Evolutionary conservation across 1,140 invertebrate genomes (phyloP), one percentile per base, ranked within the genome.

Genomic region (Nixonia krombeini): DNA sequence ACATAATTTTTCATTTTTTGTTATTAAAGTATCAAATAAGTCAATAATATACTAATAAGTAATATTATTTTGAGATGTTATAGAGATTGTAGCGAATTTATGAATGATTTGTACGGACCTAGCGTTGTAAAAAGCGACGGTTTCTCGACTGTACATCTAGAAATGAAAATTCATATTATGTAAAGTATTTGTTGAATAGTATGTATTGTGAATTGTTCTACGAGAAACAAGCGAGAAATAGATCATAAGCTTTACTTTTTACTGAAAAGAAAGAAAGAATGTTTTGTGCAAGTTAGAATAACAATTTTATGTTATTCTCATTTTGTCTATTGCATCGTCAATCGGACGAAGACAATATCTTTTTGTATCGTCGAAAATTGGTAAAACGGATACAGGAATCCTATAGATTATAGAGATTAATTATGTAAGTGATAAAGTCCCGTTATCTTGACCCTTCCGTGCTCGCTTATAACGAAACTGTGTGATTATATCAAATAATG

Each of bases 151-250:
- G 31, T 10, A 33, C 13, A 33, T 33, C 31, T 33, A 33, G 31
- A 6, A 3, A 13, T 10, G 31, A 33, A 12, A 33, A 12, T 33
- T 33, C 31, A 2, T 33, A 33, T 33, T 33, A 13, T 33, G 31
- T 33, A 13, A 33, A 33, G 31, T 12, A 33, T 33, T 33, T 33
- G 31, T 33, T 33, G 31, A 33, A 33, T 33, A 33, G 31, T 33
- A 33, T 10, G 31, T 33, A 33, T 10, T 33, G 31, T 33, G 13
- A 33, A 33, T 29, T 10, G 28, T 29, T 29, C 28, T 29, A 29
- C 28, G 28, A 29, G 28, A 9, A 29, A 10, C n/a, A 29, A 29
- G 8, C 10, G 31, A 12, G 31, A 33, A 13, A 33, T 33, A 33
- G 31, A 12, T 4, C 13, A 10, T 33, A 33, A 33, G 31, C 31